A percentile compares a stretch with the other conserved stretches of the same genome.
phyloP scores from a whole-genome alignment of 1,140 invertebrate species.

The Panagrolaimus sp. region DNA sequence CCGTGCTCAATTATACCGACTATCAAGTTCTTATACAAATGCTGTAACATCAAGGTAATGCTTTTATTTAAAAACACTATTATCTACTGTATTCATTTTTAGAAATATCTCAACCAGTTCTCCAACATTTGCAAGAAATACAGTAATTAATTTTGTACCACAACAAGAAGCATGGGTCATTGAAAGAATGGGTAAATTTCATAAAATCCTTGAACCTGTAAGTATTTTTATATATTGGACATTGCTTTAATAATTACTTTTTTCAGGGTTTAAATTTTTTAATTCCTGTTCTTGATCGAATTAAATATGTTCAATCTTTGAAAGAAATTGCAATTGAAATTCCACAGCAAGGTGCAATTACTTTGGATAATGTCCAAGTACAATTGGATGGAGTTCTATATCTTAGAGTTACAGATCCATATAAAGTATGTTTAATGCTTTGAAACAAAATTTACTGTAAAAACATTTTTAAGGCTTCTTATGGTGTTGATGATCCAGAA shows the following conservation, averaged over 20 bases:
- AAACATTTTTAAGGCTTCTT: conserved; percentile 69
- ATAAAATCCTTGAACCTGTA: conserved; percentile 45
- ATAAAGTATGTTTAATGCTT: conserved; percentile 64
- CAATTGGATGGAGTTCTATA: conserved; percentile 96
- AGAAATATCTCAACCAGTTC: conserved; percentile 3
- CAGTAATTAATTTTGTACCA: conserved; percentile 91
- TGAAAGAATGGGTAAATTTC: conserved; percentile 80
- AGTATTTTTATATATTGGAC: conserved; percentile 24
- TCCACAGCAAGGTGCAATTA: conserved; percentile 95
- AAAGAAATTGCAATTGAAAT: conserved; percentile 99
- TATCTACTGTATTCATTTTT: background rate
- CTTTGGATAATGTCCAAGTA: conserved; percentile 76
- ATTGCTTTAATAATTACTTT: conserved; percentile 31
- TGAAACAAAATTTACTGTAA: conserved; percentile 15
- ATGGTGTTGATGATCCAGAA: conserved; percentile 98
- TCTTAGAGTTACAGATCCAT: conserved; percentile 84
- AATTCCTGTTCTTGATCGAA: conserved; percentile 81
- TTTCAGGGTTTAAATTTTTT: conserved; percentile 79
- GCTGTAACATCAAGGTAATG: no score
- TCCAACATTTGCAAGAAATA: conserved; percentile 66
- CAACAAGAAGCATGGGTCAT: conserved; percentile 99
- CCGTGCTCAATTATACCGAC: no score
- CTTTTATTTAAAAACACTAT: no score
- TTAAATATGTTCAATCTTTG: conserved; percentile 95
- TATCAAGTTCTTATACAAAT: no score